A percentile compares a stretch with the other conserved stretches of the same genome.
phyloP scores from a whole-genome alignment of 1,140 invertebrate species.

The Ceratina japonica region DNA sequence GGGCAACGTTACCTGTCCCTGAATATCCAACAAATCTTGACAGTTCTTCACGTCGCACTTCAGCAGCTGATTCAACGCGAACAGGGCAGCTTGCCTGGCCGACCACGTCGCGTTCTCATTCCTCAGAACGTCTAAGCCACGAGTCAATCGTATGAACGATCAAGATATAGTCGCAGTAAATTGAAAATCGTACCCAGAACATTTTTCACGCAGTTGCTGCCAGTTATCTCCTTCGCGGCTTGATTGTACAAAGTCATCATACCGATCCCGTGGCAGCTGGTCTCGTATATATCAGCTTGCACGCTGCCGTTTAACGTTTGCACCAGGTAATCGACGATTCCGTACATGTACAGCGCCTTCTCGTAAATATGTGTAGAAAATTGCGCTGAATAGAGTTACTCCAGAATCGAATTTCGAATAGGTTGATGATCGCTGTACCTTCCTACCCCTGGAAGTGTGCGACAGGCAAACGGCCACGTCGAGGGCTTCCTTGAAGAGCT shows the following conservation, averaged over 20 bases:
- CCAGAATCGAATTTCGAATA: background rate
- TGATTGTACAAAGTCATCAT: conserved; percentile 62
- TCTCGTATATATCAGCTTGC: conserved; percentile 51
- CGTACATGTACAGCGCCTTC: conserved; percentile 60
- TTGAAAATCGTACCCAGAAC: conserved; percentile 58
- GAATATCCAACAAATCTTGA: conserved; percentile 51
- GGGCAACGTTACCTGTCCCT: conserved; percentile 54
- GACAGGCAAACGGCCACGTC: conserved; percentile 63
- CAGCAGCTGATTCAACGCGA: conserved; percentile 66
- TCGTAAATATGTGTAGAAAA: conserved; percentile 3
- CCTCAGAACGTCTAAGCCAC: conserved; percentile 61
- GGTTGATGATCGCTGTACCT: conserved; percentile 52
- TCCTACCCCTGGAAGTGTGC: conserved; percentile 58
- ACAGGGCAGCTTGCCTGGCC: conserved; percentile 59
- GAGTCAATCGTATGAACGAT: no score
- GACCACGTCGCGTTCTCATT: conserved; percentile 59
- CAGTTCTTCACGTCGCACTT: conserved; percentile 62
- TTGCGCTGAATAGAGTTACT: background rate
- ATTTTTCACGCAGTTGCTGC: conserved; percentile 45
- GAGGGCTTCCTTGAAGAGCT: conserved; percentile 51
- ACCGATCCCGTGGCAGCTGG: conserved; percentile 61
- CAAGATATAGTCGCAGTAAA: no score
- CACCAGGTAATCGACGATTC: conserved; percentile 63
- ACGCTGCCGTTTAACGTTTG: conserved; percentile 44
- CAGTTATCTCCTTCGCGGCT: conserved; percentile 63